Percentiles rank a stretch among this genome's conserved stretches.
Evolutionary conservation across 2,888 invertebrate species (phyloP).

Genomic region (Agrochola litura): DNA sequence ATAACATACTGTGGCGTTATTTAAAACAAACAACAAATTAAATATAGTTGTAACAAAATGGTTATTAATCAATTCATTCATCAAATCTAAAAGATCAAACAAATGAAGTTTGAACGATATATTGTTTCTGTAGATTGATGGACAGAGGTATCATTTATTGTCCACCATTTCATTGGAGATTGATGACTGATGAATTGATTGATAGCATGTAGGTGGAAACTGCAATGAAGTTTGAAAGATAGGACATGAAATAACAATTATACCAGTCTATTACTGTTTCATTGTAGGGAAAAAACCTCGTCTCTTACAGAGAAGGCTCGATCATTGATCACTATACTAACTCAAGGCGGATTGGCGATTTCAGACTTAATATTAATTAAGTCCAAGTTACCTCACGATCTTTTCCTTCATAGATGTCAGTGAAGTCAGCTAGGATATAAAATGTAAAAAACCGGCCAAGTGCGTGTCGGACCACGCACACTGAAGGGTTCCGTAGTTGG

Average conservation of each 20-base stretch:
- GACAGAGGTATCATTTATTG: neutral
- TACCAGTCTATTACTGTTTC: neutral
- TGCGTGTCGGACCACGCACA: too few species aligned
- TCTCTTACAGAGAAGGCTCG: neutral
- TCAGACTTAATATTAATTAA: neutral
- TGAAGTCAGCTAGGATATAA: neutral
- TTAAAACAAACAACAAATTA: neutral
- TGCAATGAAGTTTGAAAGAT: neutral
- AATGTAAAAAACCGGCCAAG: too few species aligned
- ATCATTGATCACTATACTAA: neutral
- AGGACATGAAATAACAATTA: neutral
- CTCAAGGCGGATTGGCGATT: neutral
- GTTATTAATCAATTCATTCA: conserved; percentile 5
- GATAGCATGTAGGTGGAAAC: neutral
- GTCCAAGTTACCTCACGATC: neutral
- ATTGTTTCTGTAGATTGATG: neutral
- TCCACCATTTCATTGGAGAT: neutral
- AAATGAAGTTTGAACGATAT: neutral
- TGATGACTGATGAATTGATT: neutral
- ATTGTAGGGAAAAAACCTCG: too few species aligned
- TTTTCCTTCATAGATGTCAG: too few species aligned
- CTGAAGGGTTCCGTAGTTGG: too few species aligned
- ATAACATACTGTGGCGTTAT: neutral
- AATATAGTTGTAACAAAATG: neutral
- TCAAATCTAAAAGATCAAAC: neutral